A percentile compares a stretch with the other conserved stretches of the same genome.
phyloP scores from a whole-genome alignment of 2,113 vertebrate genomes.

The Lepidothrix coronata region DNA sequence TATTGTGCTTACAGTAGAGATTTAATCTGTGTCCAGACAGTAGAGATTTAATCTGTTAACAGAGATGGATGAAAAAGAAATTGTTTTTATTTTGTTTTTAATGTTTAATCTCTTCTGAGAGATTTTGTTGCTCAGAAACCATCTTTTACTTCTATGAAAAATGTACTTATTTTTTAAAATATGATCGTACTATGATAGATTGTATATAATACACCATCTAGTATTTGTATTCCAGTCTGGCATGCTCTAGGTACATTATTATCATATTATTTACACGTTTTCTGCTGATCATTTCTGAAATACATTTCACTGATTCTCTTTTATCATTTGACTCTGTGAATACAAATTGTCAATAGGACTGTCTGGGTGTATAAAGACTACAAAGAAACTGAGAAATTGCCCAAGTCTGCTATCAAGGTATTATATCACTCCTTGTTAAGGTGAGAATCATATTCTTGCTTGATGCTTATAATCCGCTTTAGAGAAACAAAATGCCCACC shows the following conservation, averaged over 20 bases:
- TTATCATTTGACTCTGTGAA: constrained; percentile 44
- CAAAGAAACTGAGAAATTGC: constrained; percentile 15
- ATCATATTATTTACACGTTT: not conserved
- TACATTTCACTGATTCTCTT: constrained; percentile 26
- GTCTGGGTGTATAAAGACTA: not conserved
- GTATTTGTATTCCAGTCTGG: not conserved
- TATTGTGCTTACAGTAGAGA: not conserved
- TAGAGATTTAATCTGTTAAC: not conserved
- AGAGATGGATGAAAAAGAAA: not conserved
- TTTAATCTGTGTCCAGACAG: not conserved
- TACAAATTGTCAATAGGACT: not conserved
- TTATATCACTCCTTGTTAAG: not conserved
- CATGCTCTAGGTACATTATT: not conserved
- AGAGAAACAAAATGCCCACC: not conserved
- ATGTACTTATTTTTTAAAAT: not conserved
- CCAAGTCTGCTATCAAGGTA: not conserved
- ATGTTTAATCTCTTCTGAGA: not conserved
- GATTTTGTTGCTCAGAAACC: not conserved
- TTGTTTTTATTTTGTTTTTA: not conserved
- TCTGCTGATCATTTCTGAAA: constrained; percentile 15
- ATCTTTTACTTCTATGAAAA: not conserved
- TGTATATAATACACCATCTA: not conserved
- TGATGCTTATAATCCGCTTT: not conserved
- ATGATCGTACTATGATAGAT: not conserved
- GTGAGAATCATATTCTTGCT: not conserved